phyloP scores from a whole-genome alignment of 1,140 invertebrate genomes.

The Panagrolaimus sp. region DNA sequence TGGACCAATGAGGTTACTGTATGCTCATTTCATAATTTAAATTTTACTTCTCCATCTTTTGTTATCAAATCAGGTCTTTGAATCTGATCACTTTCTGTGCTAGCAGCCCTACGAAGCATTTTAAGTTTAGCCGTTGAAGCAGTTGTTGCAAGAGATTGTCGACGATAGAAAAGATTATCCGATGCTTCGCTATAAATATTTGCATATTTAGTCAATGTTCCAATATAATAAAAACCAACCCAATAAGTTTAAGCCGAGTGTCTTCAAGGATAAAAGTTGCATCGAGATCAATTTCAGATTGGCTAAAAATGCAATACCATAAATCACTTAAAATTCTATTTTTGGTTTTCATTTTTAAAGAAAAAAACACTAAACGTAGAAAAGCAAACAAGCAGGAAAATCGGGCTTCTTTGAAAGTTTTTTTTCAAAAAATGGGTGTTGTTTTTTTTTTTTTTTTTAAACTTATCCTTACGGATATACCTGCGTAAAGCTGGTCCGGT shows the following conservation, averaged over 20 bases:
- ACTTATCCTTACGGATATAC: too few species aligned
- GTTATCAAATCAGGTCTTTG: slow-evolving; percentile 23
- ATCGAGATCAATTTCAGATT: slow-evolving; percentile 48
- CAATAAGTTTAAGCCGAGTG: slow-evolving; percentile 49
- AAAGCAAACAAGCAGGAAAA: neutral
- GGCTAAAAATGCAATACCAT: neutral
- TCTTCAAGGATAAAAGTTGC: slow-evolving; percentile 57
- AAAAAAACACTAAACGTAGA: too few species aligned
- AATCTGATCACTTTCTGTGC: slow-evolving; percentile 48
- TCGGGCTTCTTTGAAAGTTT: neutral
- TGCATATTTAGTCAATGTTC: slow-evolving; percentile 13
- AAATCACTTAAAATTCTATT: neutral
- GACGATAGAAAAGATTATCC: slow-evolving; percentile 43
- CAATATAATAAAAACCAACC: slow-evolving; percentile 20
- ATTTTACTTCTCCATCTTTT: slow-evolving; percentile 7
- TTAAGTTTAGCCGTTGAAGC: slow-evolving; percentile 49
- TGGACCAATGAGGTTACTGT: too few species aligned
- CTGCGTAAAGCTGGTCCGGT: too few species aligned
- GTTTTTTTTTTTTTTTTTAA: too few species aligned
- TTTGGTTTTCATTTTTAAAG: neutral
- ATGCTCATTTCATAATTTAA: neutral
- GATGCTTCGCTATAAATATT: slow-evolving; percentile 25
- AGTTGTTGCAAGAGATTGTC: slow-evolving; percentile 49
- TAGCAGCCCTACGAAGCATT: slow-evolving; percentile 51
- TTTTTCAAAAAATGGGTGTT: too few species aligned